phyloP scores from a whole-genome alignment of 1,140 invertebrate species.

The Zaprionus ornatus region DNA sequence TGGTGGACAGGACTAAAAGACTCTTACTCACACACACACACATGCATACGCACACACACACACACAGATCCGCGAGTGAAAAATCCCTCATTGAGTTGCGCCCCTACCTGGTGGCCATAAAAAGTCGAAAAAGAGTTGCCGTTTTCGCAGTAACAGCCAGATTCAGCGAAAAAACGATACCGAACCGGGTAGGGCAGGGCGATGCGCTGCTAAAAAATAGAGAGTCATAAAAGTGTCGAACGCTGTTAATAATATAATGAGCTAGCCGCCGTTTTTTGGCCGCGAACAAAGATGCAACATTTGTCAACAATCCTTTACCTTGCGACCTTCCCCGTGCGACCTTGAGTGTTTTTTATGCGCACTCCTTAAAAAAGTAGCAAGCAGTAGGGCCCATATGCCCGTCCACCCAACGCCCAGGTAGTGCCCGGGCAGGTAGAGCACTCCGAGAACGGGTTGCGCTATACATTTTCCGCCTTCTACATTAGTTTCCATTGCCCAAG shows the following conservation, averaged over 20 bases:
- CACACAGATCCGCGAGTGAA: background rate
- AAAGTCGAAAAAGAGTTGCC: conserved; percentile 72
- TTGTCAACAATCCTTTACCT: conserved; percentile 75
- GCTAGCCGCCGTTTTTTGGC: conserved; percentile 30
- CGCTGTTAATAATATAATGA: conserved; percentile 55
- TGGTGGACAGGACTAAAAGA: conserved; percentile 72
- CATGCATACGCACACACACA: conserved; percentile 2
- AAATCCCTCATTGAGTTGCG: conserved; percentile 40
- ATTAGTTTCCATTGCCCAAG: conserved; percentile 54
- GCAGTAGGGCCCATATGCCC: background rate
- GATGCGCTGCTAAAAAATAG: conserved; percentile 38
- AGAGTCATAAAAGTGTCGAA: conserved; percentile 21
- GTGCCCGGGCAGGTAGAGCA: conserved; percentile 29
- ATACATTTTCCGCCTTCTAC: conserved; percentile 6
- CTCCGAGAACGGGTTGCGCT: conserved; percentile 71
- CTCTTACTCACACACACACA: background rate
- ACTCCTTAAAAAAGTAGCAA: background rate
- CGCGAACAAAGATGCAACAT: conserved; percentile 74
- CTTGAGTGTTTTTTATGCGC: conserved; percentile 65
- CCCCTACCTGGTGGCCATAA: conserved; percentile 62
- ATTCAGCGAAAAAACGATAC: conserved; percentile 62
- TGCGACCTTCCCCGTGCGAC: conserved; percentile 14
- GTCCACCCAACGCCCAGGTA: too few relatives aligned
- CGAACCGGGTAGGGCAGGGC: background rate
- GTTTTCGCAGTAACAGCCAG: conserved; percentile 65